Evolutionary conservation across 2,113 vertebrate genomes (phyloP).

Genomic region (Nesoenas mayeri): DNA sequence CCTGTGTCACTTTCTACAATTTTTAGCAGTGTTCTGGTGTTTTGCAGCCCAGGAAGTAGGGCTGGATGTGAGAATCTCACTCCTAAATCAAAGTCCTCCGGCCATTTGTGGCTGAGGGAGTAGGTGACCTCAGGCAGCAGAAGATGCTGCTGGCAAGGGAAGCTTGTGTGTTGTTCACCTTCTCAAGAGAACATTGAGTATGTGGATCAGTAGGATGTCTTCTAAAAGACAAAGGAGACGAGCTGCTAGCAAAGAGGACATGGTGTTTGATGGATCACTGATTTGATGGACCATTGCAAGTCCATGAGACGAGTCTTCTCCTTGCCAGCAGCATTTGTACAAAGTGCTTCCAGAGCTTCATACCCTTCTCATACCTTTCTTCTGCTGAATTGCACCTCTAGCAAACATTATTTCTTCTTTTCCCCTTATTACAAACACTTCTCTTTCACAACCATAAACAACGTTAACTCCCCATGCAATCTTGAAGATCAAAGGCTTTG

Average conservation of each 20-base stretch:
- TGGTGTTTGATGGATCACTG: not conserved
- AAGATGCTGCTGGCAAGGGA: not conserved
- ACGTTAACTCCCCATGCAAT: not conserved
- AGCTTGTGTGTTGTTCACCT: not conserved
- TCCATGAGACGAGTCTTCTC: not conserved
- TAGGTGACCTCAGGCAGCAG: not conserved
- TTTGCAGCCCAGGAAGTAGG: not conserved
- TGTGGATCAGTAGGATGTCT: not conserved
- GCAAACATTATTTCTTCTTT: not conserved
- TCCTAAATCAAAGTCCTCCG: not conserved
- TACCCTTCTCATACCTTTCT: not conserved
- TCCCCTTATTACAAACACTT: not conserved
- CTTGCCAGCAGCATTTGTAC: not conserved
- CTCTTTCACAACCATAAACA: not conserved
- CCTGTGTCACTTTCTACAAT: not conserved
- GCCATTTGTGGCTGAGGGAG: not conserved
- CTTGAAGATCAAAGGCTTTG: conserved; percentile 12
- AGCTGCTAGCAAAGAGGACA: not conserved
- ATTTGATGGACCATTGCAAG: not conserved
- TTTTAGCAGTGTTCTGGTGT: not conserved
- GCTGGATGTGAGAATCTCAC: not conserved
- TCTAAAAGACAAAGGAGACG: not conserved
- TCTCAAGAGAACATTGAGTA: not conserved
- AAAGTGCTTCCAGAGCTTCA: not conserved
- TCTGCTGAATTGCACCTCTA: not conserved